These are phyloP conservation scores for Nomada ruficornis DNA, from an alignment of 2,888 invertebrate species.

Conservation along the genomic window DNA sequence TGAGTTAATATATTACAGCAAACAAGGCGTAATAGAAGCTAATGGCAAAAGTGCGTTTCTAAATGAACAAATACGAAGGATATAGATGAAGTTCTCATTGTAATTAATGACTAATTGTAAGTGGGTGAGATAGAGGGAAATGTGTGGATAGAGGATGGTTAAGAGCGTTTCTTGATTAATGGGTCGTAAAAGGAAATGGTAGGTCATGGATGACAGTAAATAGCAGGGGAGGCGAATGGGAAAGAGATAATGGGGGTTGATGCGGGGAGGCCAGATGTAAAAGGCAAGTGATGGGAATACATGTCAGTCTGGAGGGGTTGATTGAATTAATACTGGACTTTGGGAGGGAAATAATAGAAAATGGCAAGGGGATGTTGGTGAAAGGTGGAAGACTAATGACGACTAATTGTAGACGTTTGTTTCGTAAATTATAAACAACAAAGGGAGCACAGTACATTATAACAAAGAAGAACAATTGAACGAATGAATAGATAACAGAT, in stretches of 20 bases:
- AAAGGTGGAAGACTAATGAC: background rate
- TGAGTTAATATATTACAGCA: background rate
- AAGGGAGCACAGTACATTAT: background rate
- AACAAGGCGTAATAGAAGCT: background rate
- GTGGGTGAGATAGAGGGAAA: background rate
- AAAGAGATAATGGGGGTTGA: constrained; percentile 36
- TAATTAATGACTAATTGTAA: constrained; percentile 20
- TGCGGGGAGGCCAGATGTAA: constrained; percentile 20
- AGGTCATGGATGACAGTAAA: constrained; percentile 46
- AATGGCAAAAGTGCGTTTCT: constrained; percentile 13
- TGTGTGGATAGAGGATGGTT: background rate
- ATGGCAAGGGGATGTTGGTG: background rate
- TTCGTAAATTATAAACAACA: background rate
- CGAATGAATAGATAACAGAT: background rate
- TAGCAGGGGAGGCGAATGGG: constrained; percentile 20
- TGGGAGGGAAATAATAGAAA: constrained; percentile 8
- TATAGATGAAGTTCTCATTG: constrained; percentile 1
- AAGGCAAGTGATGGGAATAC: constrained; percentile 25
- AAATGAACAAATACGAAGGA: background rate
- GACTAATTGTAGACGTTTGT: background rate
- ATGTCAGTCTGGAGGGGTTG: constrained; percentile 19
- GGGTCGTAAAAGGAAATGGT: constrained; percentile 31
- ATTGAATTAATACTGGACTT: constrained; percentile 43
- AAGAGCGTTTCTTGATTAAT: constrained; percentile 37
- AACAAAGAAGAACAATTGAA: background rate